phyloP scores from a whole-genome alignment of 2,113 vertebrate genomes.

The Smithornis capensis region DNA sequence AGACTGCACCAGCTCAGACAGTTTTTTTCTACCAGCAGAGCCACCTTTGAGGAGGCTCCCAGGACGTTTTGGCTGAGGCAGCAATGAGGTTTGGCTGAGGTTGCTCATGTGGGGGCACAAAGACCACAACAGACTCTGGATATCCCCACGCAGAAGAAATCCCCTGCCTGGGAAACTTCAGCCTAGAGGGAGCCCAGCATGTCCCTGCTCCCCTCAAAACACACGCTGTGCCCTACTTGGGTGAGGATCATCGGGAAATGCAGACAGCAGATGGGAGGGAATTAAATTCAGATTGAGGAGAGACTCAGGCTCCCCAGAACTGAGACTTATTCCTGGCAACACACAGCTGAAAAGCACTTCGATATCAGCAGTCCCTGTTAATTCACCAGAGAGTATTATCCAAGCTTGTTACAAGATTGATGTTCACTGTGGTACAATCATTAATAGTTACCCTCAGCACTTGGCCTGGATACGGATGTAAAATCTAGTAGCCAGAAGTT shows the following conservation, averaged over 20 bases:
- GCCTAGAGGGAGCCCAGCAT: background rate
- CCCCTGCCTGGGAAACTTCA: background rate
- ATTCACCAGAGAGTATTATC: constrained; percentile 60
- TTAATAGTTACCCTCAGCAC: background rate
- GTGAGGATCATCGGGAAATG: constrained; percentile 57
- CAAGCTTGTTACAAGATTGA: constrained; percentile 54
- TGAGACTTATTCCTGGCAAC: constrained; percentile 60
- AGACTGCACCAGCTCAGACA: background rate
- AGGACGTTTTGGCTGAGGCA: background rate
- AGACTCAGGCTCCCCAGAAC: constrained; percentile 46
- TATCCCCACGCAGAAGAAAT: background rate
- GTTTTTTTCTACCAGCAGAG: background rate
- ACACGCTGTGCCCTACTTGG: constrained; percentile 57
- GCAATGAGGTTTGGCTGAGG: no score
- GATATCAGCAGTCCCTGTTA: constrained; percentile 12
- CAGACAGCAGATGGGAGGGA: constrained; percentile 78
- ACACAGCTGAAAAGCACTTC: constrained; percentile 36
- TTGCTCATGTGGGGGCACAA: accelerated
- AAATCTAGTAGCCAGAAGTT: constrained; percentile 39
- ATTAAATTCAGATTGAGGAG: constrained; percentile 72
- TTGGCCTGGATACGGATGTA: background rate
- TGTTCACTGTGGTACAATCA: background rate
- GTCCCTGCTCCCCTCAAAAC: background rate
- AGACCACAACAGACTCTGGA: background rate
- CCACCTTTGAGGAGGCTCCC: background rate